These are phyloP conservation scores for Chironex yamaguchii DNA, from an alignment of 30 jellyfish, hydroid and myxozoan genomes.

Conservation along the genomic window DNA sequence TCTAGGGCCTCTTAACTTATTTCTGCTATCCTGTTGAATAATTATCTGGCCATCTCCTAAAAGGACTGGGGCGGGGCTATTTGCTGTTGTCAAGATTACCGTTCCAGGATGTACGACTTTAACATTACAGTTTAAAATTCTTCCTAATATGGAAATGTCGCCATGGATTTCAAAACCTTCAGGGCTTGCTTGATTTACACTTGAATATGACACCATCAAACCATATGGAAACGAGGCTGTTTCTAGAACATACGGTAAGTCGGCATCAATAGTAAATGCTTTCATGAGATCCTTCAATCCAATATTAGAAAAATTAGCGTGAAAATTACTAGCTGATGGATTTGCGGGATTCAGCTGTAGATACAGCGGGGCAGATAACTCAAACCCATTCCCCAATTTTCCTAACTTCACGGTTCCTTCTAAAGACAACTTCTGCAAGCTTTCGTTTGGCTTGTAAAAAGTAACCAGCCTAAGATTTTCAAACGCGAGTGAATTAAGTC, in stretches of 20 bases:
- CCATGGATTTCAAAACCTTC: constrained; percentile 77
- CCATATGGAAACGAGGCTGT: constrained; percentile 91
- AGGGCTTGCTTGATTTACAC: constrained; percentile 36
- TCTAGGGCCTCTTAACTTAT: constrained; percentile 87
- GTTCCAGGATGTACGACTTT: constrained; percentile 74
- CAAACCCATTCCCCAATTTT: constrained; percentile 81
- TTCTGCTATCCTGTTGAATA: constrained; percentile 73
- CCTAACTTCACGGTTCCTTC: constrained; percentile 82
- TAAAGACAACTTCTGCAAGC: constrained; percentile 64
- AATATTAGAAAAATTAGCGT: constrained; percentile 84
- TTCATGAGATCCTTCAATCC: constrained; percentile 67
- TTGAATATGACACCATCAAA: constrained; percentile 82
- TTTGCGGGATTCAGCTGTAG: constrained; percentile 78
- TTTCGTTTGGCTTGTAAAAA: constrained; percentile 67
- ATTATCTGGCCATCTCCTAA: constrained; percentile 92
- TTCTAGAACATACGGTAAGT: constrained; percentile 81
- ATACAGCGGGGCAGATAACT: constrained; percentile 78
- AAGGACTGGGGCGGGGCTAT: constrained; percentile 99
- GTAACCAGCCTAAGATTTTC: constrained; percentile 67
- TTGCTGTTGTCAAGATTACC: constrained; percentile 79
- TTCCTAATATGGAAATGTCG: constrained; percentile 82
- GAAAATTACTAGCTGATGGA: constrained; percentile 80
- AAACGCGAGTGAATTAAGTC: constrained; percentile 72
- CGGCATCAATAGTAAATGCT: constrained; percentile 83
- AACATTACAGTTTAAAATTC: constrained; percentile 77